Evolutionary conservation across 2,888 invertebrate species (phyloP).

Genomic region (Pegoplata infirma): DNA sequence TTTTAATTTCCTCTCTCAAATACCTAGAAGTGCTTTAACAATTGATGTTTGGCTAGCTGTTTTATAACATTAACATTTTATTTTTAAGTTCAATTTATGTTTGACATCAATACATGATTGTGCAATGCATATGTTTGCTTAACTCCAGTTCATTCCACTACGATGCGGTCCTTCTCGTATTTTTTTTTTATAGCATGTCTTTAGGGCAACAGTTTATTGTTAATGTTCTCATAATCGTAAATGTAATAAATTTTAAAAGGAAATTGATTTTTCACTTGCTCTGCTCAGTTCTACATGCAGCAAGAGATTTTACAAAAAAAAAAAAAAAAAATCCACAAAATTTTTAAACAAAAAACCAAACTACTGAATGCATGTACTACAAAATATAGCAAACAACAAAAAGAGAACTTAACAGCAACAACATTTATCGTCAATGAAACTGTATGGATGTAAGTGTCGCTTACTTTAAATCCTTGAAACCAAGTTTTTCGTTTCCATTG

Average conservation of each 20-base stretch:
- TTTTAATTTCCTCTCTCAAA: not conserved
- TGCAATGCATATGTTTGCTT: not conserved
- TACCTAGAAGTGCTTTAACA: not conserved
- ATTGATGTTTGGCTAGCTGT: not conserved
- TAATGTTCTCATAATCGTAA: constrained; percentile 48
- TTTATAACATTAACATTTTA: constrained; percentile 1
- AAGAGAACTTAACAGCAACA: not conserved
- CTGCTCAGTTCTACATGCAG: not conserved
- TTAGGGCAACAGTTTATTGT: constrained; percentile 41
- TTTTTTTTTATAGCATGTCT: not conserved
- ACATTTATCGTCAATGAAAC: constrained; percentile 19
- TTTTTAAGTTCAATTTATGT: constrained; percentile 27
- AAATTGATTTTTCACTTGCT: constrained; percentile 62
- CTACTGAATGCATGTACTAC: not conserved
- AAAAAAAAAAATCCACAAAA: not conserved
- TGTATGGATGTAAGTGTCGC: constrained; percentile 22
- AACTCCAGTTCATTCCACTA: not conserved
- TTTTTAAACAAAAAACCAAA: not conserved
- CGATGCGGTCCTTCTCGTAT: not conserved
- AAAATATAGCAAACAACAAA: too few species aligned
- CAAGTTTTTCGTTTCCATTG: constrained; percentile 40
- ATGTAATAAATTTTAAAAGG: constrained; percentile 56
- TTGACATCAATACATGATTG: not conserved
- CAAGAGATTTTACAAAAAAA: constrained; percentile 1
- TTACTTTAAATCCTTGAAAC: constrained; percentile 25